Percentiles rank a stretch among this genome's conserved stretches.
Evolutionary conservation across 2,888 invertebrate genomes (phyloP).

Genomic region (Malthinus flaveolus): DNA sequence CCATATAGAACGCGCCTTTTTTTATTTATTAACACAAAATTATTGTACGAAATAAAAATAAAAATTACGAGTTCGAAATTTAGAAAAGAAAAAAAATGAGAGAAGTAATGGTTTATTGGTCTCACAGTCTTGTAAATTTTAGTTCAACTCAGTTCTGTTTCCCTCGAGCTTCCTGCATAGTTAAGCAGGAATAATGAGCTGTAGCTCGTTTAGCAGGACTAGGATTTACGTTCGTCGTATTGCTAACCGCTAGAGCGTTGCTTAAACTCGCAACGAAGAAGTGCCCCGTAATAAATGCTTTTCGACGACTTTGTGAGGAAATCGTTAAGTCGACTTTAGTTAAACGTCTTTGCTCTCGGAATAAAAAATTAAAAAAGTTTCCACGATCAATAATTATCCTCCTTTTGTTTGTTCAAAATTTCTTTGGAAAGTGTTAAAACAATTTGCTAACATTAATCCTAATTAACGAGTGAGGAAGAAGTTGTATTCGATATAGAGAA

Average conservation of each 20-base stretch:
- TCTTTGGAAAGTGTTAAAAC: constrained; percentile 14
- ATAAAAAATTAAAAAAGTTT: no score
- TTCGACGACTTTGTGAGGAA: not conserved
- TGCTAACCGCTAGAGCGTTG: constrained; percentile 15
- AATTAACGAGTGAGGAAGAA: constrained; percentile 22
- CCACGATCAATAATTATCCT: no score
- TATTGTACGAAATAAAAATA: no score
- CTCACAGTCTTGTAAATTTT: constrained; percentile 2
- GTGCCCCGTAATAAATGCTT: not conserved
- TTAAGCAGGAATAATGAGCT: constrained; percentile 30
- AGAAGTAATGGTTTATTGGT: constrained; percentile 10
- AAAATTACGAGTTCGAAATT: no score
- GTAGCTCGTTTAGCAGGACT: constrained; percentile 22
- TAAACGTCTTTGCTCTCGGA: no score
- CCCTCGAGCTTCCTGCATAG: constrained; percentile 22
- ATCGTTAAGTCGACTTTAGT: not conserved
- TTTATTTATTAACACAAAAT: no score
- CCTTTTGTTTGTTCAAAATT: not conserved
- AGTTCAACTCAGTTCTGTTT: constrained; percentile 10
- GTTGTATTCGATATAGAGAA: constrained; percentile 23
- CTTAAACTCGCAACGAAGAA: constrained; percentile 3
- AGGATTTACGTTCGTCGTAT: constrained; percentile 20
- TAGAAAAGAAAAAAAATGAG: not conserved
- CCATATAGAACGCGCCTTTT: no score
- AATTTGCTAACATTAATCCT: constrained; percentile 19